These are phyloP conservation scores for Acipenser transmontanus DNA, from an alignment of 2,797 vertebrate species.

Conservation along the genomic window DNA sequence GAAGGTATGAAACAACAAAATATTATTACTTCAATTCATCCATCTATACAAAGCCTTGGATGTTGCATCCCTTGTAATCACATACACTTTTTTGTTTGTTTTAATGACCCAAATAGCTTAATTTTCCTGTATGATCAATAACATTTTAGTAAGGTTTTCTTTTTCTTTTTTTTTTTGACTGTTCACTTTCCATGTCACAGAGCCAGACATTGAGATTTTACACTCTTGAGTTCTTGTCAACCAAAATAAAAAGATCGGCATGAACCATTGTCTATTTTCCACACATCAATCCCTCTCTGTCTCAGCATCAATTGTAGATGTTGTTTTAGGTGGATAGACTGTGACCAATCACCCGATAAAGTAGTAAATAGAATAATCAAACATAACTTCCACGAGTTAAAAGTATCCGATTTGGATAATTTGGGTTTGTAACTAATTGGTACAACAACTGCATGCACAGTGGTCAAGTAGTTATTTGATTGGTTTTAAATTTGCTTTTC, in stretches of 20 bases:
- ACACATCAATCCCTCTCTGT: slow-evolving; percentile 11
- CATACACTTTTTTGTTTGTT: too few relatives aligned
- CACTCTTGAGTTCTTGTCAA: slow-evolving; percentile 23
- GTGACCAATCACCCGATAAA: slow-evolving; percentile 10
- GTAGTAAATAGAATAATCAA: slow-evolving; percentile 1
- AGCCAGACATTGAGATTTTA: slow-evolving; percentile 24
- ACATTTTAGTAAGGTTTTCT: not conserved
- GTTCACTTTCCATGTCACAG: not conserved
- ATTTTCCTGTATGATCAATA: too few relatives aligned
- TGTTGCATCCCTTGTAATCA: too few relatives aligned
- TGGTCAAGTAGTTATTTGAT: too few relatives aligned
- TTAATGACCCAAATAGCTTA: too few relatives aligned
- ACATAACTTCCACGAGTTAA: slow-evolving; percentile 6
- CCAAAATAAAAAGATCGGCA: slow-evolving; percentile 36
- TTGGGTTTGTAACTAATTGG: too few relatives aligned
- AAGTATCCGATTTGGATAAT: not conserved
- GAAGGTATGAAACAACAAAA: too few relatives aligned
- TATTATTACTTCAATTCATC: too few relatives aligned
- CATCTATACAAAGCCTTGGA: too few relatives aligned
- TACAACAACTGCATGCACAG: too few relatives aligned
- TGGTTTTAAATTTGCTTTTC: too few relatives aligned
- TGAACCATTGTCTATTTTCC: slow-evolving; percentile 26
- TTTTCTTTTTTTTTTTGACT: not conserved
- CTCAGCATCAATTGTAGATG: slow-evolving; percentile 8
- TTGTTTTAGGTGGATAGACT: not conserved